Base-by-base conservation (phyloP, 2,113 vertebrate genomes). In the Phoxinus phoxinus region DNA sequence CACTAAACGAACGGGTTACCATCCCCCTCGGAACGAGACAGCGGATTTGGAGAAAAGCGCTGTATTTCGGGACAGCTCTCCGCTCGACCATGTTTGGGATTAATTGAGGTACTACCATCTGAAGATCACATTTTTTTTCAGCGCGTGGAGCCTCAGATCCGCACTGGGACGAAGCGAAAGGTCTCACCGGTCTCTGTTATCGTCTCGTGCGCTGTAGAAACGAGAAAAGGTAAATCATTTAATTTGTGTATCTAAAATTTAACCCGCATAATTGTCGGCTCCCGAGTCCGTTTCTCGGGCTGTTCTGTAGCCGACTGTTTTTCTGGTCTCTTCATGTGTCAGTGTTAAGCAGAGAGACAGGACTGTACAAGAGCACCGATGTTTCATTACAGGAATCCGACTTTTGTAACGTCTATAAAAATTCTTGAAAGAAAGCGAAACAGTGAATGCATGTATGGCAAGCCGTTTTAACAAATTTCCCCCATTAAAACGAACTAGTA, bases 61-160 rank as follows among this genome's bases (percentile, higher is more conserved):
- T 15, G 0, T 46, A 30, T 79, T 85, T 46, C 48, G 48, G 30
- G 8, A 32, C 12, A 72, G 48, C 13, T 83, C 32, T 83, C 30
- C 13, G 21, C 48, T 73, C 48, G 30, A 41, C 56, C 67, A 73
- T 83, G 63, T 58, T 71, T 56, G 81, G 81, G 81, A 83, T 83
- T 72, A 72, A 83, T 83, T 75, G 85, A 81, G 85, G 59, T 41
- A 73, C 61, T 69, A 63, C 85, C 56, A 61, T 30, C 79, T 56
- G 69, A 65, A 63, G 78, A 69, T 72, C 13, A 53, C 27, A 82
- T 67, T 53, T 72, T 59, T 81, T 63, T 65, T 51, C 46, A 37
- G 65, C 51, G 21, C 9, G 56, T 69, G 85, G 69, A 41, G 19
- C 27, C 12, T 82, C 46, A 32, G 37, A 86, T 51, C 53, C 58